phyloP scores from a whole-genome alignment of 2,888 invertebrate species.

The Ametastegia equiseti region DNA sequence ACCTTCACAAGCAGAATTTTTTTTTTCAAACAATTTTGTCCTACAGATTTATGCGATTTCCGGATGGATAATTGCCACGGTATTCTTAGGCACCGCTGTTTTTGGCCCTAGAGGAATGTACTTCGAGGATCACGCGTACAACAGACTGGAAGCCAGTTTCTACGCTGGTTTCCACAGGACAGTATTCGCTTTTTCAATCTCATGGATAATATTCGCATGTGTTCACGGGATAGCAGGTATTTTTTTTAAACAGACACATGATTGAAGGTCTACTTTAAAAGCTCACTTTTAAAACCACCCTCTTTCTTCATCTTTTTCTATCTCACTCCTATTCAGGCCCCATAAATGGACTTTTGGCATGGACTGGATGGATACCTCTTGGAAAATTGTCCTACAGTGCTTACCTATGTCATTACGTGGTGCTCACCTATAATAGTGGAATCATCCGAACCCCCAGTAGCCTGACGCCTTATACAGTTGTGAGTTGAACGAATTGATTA shows the following conservation, averaged over 20 bases:
- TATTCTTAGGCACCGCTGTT: conserved; percentile 57
- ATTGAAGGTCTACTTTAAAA: background rate
- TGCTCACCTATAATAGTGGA: conserved; percentile 66
- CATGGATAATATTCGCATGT: conserved; percentile 78
- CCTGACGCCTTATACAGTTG: conserved; percentile 60
- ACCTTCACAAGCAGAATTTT: background rate
- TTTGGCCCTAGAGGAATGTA: conserved; percentile 67
- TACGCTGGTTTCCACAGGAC: conserved; percentile 71
- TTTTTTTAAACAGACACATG: conserved; percentile 20
- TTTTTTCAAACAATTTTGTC: background rate
- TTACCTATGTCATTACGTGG: conserved; percentile 70
- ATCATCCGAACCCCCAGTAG: conserved; percentile 59
- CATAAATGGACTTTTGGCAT: conserved; percentile 64
- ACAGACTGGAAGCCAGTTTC: conserved; percentile 66
- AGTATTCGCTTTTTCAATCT: conserved; percentile 65
- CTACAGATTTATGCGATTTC: conserved; percentile 58
- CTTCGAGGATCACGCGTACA: conserved; percentile 61
- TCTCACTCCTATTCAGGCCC: conserved; percentile 60
- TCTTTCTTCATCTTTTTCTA: background rate
- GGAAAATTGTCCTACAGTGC: conserved; percentile 70
- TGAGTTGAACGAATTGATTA: conserved; percentile 54
- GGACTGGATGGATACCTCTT: conserved; percentile 68
- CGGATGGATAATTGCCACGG: conserved; percentile 64
- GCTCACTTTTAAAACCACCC: background rate
- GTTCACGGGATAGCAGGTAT: conserved; percentile 82